Evolutionary conservation across 2,797 vertebrate species (phyloP).

Genomic region (Neomorphus geoffroyi): DNA sequence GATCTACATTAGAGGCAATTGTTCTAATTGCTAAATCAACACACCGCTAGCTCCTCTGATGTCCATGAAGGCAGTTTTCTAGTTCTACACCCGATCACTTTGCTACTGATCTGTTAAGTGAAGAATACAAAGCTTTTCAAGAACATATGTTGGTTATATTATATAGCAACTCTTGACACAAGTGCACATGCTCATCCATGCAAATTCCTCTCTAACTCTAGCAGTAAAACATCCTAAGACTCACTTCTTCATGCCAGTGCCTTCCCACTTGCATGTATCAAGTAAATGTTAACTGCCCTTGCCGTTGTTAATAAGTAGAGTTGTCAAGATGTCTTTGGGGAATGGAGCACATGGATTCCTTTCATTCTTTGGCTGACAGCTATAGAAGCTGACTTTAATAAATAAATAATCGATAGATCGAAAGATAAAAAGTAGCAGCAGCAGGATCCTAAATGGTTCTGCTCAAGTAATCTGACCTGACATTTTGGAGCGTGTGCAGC

Average conservation of each 20-base stretch:
- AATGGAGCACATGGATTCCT: background rate
- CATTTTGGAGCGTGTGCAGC: background rate
- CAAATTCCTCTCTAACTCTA: background rate
- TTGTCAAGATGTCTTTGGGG: background rate
- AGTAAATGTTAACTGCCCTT: background rate
- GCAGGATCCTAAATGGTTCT: background rate
- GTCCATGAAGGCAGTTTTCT: background rate
- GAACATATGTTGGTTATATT: background rate
- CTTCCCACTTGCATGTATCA: background rate
- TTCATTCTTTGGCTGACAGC: background rate
- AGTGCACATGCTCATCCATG: fast-evolving
- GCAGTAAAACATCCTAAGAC: background rate
- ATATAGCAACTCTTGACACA: background rate
- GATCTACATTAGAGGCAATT: background rate
- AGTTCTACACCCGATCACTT: background rate
- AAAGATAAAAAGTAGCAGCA: background rate
- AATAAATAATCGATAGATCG: background rate
- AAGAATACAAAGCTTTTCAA: background rate
- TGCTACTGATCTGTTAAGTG: background rate
- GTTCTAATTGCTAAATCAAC: background rate
- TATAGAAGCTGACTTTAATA: background rate
- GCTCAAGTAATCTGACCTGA: constrained; percentile 16
- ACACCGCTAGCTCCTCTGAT: background rate
- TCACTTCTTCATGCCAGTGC: background rate
- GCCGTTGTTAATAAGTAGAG: background rate